These are phyloP conservation scores for Scaptomyza parva DNA, from an alignment of 2,888 invertebrate genomes.

Conservation along the genomic window DNA sequence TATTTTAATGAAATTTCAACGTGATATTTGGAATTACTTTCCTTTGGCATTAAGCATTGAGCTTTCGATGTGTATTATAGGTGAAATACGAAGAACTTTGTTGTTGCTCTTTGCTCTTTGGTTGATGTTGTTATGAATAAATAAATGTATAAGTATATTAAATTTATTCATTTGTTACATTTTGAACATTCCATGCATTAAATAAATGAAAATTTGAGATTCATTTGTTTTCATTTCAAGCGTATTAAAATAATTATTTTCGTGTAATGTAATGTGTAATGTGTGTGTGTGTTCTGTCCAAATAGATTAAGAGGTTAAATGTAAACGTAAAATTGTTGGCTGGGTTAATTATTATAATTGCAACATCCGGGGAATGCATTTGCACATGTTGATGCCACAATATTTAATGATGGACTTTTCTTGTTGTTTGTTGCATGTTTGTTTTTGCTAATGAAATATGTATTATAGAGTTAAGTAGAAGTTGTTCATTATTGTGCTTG, in stretches of 20 bases:
- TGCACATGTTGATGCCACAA: background rate
- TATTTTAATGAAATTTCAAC: constrained; percentile 74
- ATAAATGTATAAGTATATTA: constrained; percentile 37
- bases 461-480: background rate
- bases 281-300: too few species aligned
- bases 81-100: constrained; percentile 49
- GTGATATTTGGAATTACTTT: constrained; percentile 40
- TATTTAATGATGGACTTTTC: background rate
- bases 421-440: background rate
- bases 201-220: constrained; percentile 29
- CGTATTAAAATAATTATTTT: constrained; percentile 36
- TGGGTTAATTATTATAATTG: constrained; percentile 1
- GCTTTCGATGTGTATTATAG: constrained; percentile 14
- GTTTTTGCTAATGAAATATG: background rate
- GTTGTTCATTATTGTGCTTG: background rate
- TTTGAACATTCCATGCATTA: constrained; percentile 12
- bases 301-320: constrained; percentile 44
- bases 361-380: background rate
- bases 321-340: constrained; percentile 18
- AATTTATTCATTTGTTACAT: constrained; percentile 62
- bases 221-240: constrained; percentile 61
- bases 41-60: constrained; percentile 4
- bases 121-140: too few species aligned
- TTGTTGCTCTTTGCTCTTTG: too few species aligned
- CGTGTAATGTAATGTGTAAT: constrained; percentile 4